Evolutionary conservation across 2,797 vertebrate species (phyloP), one percentile per base, ranked within the genome.

Genomic region (Arrhamphus sclerolepis): DNA sequence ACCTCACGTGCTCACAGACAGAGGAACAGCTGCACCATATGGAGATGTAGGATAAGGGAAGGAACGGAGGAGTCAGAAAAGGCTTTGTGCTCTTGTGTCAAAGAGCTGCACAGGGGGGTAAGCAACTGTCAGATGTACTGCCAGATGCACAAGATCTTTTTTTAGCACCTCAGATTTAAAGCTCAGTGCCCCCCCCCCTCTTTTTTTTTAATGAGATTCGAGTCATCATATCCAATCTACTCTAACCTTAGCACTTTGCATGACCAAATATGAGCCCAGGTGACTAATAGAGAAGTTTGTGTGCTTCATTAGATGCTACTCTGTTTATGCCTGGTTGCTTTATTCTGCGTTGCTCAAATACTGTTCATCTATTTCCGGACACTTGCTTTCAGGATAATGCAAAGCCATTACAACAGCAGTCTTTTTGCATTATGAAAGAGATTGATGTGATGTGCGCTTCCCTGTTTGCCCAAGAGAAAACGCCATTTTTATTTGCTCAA

Each of bases 51-150:
- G 72, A 56, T 55, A 73, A 75, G 72, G 54, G 58, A 68, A 61
- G 69, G 78, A 88, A 84, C 63, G 68, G 81, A 84, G 58, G 83
- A 88, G 84, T 89, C 87, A 90, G 86, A 82, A 86, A 72, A 87
- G 74, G 66, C 66, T 84, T 78, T 80, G 69, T 82, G 66, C 51
- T 81, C 63, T 70, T 62, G 71, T 72, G 53, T 85, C 42, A 77
- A 81, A 67, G 79, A 75, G 72, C 63, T 70, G 66, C 83, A 78
- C 80, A 77, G 57, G 72, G 80, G 62, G 81, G 82, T 80, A 75
- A 59, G 79, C 70, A 53, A 18, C 77, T 87, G 86, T 82, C 86
- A 87, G 78, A 79, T 53, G 22, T 11, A 10, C 9, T 61, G 72
- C 80, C 85, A 89, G 66, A 85, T 66, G 60, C 72, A 62, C 72